Evolutionary conservation across 1,140 invertebrate species (phyloP), one percentile per base, ranked within the genome.

Genomic region (Penaeus vannamei): DNA sequence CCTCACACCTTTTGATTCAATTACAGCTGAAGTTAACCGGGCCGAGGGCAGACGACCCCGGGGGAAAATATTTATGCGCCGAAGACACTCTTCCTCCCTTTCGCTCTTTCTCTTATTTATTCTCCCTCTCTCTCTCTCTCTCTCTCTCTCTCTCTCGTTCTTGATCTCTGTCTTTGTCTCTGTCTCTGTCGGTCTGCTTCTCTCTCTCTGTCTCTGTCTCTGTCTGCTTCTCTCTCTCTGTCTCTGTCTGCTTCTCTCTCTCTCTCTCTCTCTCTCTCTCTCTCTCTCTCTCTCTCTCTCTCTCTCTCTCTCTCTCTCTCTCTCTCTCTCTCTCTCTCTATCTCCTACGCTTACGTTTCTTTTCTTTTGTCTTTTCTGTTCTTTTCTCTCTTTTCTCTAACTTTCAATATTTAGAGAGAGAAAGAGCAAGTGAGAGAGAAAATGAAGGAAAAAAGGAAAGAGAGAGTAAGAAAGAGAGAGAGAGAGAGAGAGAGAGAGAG

Each of bases 301-400:
- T 64, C 22, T 84, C 62, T 64, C 59, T 84, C 53, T 84, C 82
- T 84, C 82, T 84, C 53, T 64, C 61, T 84, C 59, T 46, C 42
- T 66, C 62, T 32, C n/a, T 64, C 62, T 64, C 82, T 62, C 62
- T 84, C 29, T 46, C 79, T 81, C 53, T 59, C 79, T 59, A 10
- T 59, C 53, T 46, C 42, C 10, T 10, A 5, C 42, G 3, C 42
- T 46, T 10, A 5, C 42, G 3, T 10, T 46, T 10, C 10, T 10
- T 46, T 10, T 46, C 42, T 46, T 10, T 46, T 10, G 3, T 53
- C 46, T 53, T 12, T 53, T 8, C 10, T 8, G 3, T 8, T 53
- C 46, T 53, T 8, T 53, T 8, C 10, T 8, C 10, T 8, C 10
- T 8, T 53, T 8, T 14, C 46, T 53, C 46, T 14, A 3, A 5